phyloP scores from a whole-genome alignment of 2,113 vertebrate species.

The Amphiprion ocellaris region DNA sequence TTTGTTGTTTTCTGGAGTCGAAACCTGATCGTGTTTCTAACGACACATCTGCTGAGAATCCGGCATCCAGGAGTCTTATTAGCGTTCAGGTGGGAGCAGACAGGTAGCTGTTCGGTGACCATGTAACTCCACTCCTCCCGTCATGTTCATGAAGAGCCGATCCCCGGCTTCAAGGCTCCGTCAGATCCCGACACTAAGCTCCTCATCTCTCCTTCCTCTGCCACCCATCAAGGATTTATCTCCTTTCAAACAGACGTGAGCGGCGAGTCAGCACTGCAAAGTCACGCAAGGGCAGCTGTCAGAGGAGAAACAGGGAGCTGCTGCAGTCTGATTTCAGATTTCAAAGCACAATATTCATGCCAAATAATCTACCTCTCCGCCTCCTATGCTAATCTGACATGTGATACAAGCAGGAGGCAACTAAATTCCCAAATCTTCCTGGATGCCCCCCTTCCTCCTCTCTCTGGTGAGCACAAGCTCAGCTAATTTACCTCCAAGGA shows the following conservation, averaged over 20 bases:
- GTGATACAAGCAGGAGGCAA: constrained; percentile 44
- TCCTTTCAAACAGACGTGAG: constrained; percentile 66
- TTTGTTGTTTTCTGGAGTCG: constrained; percentile 9
- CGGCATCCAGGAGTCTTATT: constrained; percentile 5
- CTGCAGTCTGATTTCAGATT: constrained; percentile 59
- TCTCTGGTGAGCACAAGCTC: constrained; percentile 4
- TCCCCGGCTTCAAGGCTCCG: constrained; percentile 42
- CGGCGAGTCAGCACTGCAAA: constrained; percentile 58
- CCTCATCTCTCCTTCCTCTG: constrained; percentile 60
- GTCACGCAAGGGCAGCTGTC: constrained; percentile 75
- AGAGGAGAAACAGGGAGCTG: constrained; percentile 46
- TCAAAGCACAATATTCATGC: constrained; percentile 67
- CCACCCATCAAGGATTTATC: constrained; percentile 72
- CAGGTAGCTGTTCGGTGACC: constrained; percentile 13
- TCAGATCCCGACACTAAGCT: constrained; percentile 72
- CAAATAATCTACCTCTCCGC: constrained; percentile 58
- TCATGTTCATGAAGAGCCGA: constrained; percentile 59
- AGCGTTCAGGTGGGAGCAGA: constrained; percentile 39
- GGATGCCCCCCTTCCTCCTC: neutral
- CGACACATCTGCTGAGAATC: neutral
- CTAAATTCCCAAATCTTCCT: constrained; percentile 33
- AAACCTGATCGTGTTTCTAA: constrained; percentile 16
- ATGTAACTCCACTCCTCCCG: constrained; percentile 54
- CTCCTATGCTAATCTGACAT: constrained; percentile 72
- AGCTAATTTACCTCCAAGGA: constrained; percentile 48